phyloP scores from a whole-genome alignment of 92 coral and sea anemone species.

The Epizoanthus ramosus region DNA sequence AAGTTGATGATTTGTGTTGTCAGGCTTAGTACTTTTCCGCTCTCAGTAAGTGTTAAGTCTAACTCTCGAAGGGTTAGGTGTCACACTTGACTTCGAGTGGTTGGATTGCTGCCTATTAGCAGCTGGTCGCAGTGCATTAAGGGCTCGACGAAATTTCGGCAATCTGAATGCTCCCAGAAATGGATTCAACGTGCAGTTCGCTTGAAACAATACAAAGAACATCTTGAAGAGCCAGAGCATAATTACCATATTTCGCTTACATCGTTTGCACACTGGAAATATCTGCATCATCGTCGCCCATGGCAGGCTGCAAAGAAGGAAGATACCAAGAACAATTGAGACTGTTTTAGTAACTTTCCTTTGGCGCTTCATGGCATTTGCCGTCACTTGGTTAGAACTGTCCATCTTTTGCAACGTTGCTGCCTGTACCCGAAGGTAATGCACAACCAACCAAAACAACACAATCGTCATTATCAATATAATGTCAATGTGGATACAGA shows the following conservation, averaged over 20 bases:
- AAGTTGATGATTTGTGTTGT: too few species aligned
- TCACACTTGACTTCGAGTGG: too few species aligned
- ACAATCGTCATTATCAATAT: conserved; percentile 4
- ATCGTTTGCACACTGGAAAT: conserved; percentile 10
- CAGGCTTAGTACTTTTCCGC: too few species aligned
- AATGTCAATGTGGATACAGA: conserved; percentile 23
- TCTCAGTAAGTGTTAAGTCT: too few species aligned
- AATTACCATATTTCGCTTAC: neutral
- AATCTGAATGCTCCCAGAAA: conserved; percentile 30
- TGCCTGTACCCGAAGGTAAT: conserved; percentile 18
- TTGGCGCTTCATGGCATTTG: conserved; percentile 5
- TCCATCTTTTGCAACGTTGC: neutral
- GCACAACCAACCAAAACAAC: conserved; percentile 3
- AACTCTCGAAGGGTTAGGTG: too few species aligned
- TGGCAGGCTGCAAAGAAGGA: conserved; percentile 30
- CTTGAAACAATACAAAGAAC: conserved; percentile 20
- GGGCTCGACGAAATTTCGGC: conserved; percentile 23
- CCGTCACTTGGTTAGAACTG: neutral
- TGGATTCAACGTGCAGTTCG: conserved; percentile 27
- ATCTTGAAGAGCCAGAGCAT: conserved; percentile 24
- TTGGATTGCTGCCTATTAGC: too few species aligned
- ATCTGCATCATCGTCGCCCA: conserved; percentile 30
- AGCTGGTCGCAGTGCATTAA: neutral
- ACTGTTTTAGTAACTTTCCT: conserved; percentile 31
- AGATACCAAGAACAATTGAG: conserved; percentile 17